phyloP scores from a whole-genome alignment of 2,888 invertebrate genomes.

The Pterostichus niger region DNA sequence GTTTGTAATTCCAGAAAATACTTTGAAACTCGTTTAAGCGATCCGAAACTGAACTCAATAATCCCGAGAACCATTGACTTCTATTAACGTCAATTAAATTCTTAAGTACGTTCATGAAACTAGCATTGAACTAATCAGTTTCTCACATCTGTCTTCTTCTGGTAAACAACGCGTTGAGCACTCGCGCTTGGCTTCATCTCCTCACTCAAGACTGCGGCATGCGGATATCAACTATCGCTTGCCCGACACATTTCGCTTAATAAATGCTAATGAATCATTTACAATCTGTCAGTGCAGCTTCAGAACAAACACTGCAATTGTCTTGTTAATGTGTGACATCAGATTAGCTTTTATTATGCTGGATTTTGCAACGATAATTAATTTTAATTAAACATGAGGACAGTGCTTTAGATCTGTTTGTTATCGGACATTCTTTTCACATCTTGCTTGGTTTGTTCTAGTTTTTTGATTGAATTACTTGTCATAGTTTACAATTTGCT shows the following conservation, averaged over 20 bases:
- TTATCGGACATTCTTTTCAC: neutral
- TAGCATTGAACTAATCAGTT: slow-evolving; percentile 42
- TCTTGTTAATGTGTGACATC: slow-evolving; percentile 58
- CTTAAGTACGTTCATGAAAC: slow-evolving; percentile 44
- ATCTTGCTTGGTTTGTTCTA: neutral
- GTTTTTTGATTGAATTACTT: slow-evolving; percentile 9
- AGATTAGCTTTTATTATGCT: slow-evolving; percentile 53
- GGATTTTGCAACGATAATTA: slow-evolving; percentile 52
- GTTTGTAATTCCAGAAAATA: neutral
- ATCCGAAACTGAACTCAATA: slow-evolving; percentile 32
- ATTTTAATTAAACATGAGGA: slow-evolving; percentile 46
- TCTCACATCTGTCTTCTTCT: slow-evolving; percentile 42
- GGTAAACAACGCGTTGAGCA: slow-evolving; percentile 20
- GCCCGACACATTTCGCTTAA: slow-evolving; percentile 50
- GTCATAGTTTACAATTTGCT: too few species aligned
- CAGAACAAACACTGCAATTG: slow-evolving; percentile 54
- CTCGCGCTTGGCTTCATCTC: neutral
- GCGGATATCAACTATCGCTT: slow-evolving; percentile 26
- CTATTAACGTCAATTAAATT: slow-evolving; percentile 53
- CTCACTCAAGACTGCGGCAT: neutral
- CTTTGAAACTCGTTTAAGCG: slow-evolving; percentile 6
- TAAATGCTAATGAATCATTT: slow-evolving; percentile 64
- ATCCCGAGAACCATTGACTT: slow-evolving; percentile 24
- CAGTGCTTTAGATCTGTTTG: slow-evolving; percentile 29
- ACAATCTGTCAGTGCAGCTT: slow-evolving; percentile 57